phyloP scores from a whole-genome alignment of 2,113 vertebrate species.

The Blennius ocellaris region DNA sequence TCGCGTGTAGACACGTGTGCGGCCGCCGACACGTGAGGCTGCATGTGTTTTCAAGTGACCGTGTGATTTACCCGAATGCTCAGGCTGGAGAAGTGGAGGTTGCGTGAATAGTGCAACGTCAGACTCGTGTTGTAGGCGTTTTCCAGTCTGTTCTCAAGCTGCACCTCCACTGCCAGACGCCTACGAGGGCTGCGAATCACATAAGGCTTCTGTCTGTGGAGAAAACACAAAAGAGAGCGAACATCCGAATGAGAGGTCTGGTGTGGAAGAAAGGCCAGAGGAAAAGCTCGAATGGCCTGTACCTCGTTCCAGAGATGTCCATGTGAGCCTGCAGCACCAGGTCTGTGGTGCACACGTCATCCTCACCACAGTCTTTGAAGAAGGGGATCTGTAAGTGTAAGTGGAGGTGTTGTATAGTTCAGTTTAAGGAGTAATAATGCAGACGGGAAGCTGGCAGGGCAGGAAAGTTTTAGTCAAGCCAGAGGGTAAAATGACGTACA shows the following conservation, averaged over 20 bases:
- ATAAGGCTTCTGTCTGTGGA: slow-evolving; percentile 87
- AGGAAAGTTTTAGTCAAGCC: too few species aligned
- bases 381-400: slow-evolving; percentile 87
- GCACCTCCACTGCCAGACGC: slow-evolving; percentile 85
- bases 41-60: background rate
- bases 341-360: slow-evolving; percentile 90
- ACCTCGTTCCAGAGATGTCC: slow-evolving; percentile 91
- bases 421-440: too few species aligned
- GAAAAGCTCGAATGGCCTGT: background rate
- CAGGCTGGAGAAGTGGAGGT: slow-evolving; percentile 93
- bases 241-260: background rate
- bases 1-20: background rate
- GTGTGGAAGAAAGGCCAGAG: background rate
- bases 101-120: slow-evolving; percentile 88
- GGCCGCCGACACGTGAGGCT: background rate
- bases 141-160: slow-evolving; percentile 90
- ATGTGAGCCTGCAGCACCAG: slow-evolving; percentile 87
- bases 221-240: slow-evolving; percentile 13
- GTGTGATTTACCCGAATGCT: slow-evolving; percentile 81
- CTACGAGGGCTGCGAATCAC: slow-evolving; percentile 85
- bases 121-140: slow-evolving; percentile 95
- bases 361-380: slow-evolving; percentile 96
- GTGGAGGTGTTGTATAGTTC: too few species aligned
- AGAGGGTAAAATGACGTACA: too few species aligned
- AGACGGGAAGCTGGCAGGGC: too few species aligned